phyloP scores from a whole-genome alignment of 2,888 invertebrate species.

The Hypselothyrea guttata region DNA sequence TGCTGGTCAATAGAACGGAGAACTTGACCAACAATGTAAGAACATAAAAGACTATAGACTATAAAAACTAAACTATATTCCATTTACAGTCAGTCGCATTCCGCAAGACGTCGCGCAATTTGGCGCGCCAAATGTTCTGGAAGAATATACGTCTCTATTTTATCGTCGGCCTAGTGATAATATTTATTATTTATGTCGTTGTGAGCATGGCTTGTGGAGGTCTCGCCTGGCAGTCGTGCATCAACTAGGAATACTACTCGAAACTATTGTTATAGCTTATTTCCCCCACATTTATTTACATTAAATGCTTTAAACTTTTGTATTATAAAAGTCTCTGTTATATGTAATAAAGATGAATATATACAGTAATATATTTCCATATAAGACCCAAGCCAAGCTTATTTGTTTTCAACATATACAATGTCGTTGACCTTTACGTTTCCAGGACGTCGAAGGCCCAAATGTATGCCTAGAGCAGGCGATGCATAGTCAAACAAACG shows the following conservation, averaged over 20 bases:
- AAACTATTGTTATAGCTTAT: conserved; percentile 55
- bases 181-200: conserved; percentile 91
- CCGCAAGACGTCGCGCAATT: conserved; percentile 91
- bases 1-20: conserved; percentile 95
- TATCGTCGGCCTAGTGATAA: conserved; percentile 85
- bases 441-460: conserved; percentile 83
- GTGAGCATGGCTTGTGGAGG: conserved; percentile 95
- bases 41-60: conserved; percentile 40
- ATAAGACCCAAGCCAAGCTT: neutral
- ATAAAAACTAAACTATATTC: neutral
- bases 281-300: conserved; percentile 51
- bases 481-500: conserved; percentile 67
- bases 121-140: conserved; percentile 95
- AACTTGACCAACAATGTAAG: conserved; percentile 93
- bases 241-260: conserved; percentile 69
- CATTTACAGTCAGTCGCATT: conserved; percentile 91
- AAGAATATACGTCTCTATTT: conserved; percentile 96
- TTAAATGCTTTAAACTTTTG: conserved; percentile 45
- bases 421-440: conserved; percentile 83
- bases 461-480: conserved; percentile 84
- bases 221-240: conserved; percentile 89
- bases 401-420: conserved; percentile 82
- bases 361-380: conserved; percentile 45
- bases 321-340: conserved; percentile 60
- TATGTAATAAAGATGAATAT: conserved; percentile 60